A percentile compares a stretch with the other conserved stretches of the same genome.
Conservation (phyloP, 1,140 invertebrate genomes). For the Manduca sexta region DNA sequence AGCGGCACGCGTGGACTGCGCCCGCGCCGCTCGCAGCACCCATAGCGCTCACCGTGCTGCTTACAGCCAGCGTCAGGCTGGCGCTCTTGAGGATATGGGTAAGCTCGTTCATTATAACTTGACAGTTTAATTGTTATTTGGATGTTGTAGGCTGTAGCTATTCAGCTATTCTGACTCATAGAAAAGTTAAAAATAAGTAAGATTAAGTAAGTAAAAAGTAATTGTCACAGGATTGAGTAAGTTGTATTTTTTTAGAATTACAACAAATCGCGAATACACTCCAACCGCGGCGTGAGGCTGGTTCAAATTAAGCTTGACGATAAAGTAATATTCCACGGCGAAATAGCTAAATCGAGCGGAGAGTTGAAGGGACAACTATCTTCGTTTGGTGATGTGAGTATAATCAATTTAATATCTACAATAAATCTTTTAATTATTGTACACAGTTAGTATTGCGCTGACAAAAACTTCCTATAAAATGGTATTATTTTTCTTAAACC, state of each 20-base stretch:
- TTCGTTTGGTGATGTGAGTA: slow-evolving; percentile 86
- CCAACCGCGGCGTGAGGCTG: slow-evolving; percentile 81
- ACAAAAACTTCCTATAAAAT: too few species aligned
- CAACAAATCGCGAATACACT: slow-evolving; percentile 89
- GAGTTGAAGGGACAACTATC: slow-evolving; percentile 80
- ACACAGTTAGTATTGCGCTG: too few species aligned
- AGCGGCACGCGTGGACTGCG: slow-evolving; percentile 84
- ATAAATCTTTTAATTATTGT: background rate
- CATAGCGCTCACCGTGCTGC: slow-evolving; percentile 74
- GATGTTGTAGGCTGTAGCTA: too few species aligned
- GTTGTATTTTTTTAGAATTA: slow-evolving; percentile 88
- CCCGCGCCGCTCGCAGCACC: slow-evolving; percentile 75
- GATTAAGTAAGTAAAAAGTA: too few species aligned
- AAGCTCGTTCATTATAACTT: too few species aligned
- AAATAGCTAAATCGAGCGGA: slow-evolving; percentile 84
- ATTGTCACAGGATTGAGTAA: too few species aligned
- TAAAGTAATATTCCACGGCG: slow-evolving; percentile 82
- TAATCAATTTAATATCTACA: background rate
- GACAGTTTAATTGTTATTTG: too few species aligned
- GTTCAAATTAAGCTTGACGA: slow-evolving; percentile 82
- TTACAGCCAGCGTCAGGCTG: slow-evolving; percentile 74
- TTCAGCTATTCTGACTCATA: too few species aligned
- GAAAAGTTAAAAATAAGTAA: too few species aligned
- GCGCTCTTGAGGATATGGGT: slow-evolving; percentile 88
- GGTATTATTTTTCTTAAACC: background rate